Conservation (phyloP, 1,140 invertebrate genomes). For the Drosophila saltans region DNA sequence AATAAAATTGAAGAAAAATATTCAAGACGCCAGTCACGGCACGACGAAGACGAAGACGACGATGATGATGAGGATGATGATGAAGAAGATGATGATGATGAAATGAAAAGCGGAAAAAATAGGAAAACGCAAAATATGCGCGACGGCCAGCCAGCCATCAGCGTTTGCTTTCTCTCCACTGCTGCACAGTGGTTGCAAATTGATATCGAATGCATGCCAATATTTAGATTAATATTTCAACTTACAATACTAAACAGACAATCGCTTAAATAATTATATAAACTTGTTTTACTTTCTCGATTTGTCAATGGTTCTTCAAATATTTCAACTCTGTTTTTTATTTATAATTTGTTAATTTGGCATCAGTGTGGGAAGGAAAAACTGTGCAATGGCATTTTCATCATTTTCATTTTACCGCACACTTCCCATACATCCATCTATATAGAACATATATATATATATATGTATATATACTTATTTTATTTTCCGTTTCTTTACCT, state of each 20-base stretch:
- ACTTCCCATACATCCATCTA: not conserved
- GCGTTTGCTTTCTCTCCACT: not conserved
- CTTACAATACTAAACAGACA: no score
- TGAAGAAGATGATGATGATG: slow-evolving; percentile 26
- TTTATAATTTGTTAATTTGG: not conserved
- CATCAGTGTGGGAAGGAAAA: not conserved
- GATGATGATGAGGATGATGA: slow-evolving; percentile 16
- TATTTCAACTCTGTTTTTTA: no score
- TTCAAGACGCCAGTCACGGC: slow-evolving; percentile 62
- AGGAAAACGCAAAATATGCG: slow-evolving; percentile 66
- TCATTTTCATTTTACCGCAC: slow-evolving; percentile 21
- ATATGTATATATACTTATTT: slow-evolving; percentile 24
- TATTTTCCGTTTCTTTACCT: slow-evolving; percentile 47
- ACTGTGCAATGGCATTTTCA: slow-evolving; percentile 33
- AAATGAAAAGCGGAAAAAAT: slow-evolving; percentile 59
- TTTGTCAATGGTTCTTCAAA: no score
- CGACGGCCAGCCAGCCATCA: slow-evolving; percentile 12
- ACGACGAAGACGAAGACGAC: slow-evolving; percentile 14
- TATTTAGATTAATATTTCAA: no score
- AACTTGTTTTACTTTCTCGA: no score
- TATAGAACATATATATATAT: slow-evolving; percentile 16
- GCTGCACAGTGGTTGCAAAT: slow-evolving; percentile 25
- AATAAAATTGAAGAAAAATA: slow-evolving; percentile 82
- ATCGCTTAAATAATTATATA: no score
- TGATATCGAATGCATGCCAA: not conserved